Conservation (phyloP, 2,888 invertebrate species). For the Napeogenes sylphis region DNA sequence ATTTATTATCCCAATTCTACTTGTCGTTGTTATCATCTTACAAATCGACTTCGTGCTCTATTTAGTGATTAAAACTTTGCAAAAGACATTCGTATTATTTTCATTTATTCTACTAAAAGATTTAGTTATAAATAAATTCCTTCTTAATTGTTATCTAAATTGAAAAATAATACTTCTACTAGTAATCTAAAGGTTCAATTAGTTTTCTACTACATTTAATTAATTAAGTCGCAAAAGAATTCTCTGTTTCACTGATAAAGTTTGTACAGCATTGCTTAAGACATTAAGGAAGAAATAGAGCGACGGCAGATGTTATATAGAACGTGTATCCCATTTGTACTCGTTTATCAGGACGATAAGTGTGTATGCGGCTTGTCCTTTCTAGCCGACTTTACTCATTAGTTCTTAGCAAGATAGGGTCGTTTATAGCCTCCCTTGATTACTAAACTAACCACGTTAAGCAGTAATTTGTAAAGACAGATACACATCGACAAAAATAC, state of each 20-base stretch:
- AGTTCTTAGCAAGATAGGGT: slow-evolving; percentile 61
- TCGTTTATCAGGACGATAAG: slow-evolving; percentile 72
- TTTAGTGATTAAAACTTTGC: slow-evolving; percentile 54
- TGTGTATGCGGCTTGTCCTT: slow-evolving; percentile 53
- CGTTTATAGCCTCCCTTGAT: slow-evolving; percentile 62
- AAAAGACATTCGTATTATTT: slow-evolving; percentile 37
- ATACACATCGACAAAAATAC: slow-evolving; percentile 33
- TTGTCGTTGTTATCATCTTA: slow-evolving; percentile 51
- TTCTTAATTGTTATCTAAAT: no score
- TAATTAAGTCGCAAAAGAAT: slow-evolving; percentile 52
- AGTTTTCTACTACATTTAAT: slow-evolving; percentile 49
- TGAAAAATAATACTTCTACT: no score
- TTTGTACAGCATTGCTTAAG: slow-evolving; percentile 58
- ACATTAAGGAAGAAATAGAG: slow-evolving; percentile 62
- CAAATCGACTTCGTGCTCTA: slow-evolving; percentile 50
- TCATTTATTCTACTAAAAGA: background rate
- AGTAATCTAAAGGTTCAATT: no score
- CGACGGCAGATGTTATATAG: slow-evolving; percentile 55
- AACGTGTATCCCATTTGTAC: slow-evolving; percentile 70
- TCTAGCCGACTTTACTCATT: slow-evolving; percentile 62
- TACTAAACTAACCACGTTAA: slow-evolving; percentile 56
- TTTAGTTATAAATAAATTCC: slow-evolving; percentile 4
- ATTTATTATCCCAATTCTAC: slow-evolving; percentile 62
- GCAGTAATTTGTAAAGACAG: slow-evolving; percentile 53
- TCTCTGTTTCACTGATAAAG: slow-evolving; percentile 61